Conservation (phyloP, 2,113 vertebrate genomes). For the Setophaga kirtlandii region DNA sequence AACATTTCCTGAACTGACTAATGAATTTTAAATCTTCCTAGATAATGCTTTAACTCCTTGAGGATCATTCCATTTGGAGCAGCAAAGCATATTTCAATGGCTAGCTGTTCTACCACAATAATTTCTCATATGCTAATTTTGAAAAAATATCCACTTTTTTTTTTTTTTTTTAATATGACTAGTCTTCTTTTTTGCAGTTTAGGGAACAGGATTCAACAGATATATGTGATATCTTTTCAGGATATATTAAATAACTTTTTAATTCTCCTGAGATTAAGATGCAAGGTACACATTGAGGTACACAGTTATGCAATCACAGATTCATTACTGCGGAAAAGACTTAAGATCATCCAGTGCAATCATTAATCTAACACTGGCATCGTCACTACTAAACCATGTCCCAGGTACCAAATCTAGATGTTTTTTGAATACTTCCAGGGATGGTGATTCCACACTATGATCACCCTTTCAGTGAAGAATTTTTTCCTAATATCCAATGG, state of each 20-base stretch:
- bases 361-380: background rate
- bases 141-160: background rate
- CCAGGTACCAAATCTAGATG: background rate
- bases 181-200: background rate
- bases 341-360: background rate
- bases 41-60: background rate
- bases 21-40: background rate
- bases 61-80: background rate
- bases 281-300: background rate
- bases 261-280: background rate
- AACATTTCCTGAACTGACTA: background rate
- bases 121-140: background rate
- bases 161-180: background rate
- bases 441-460: background rate
- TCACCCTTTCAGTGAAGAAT: background rate
- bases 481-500: background rate
- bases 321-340: background rate
- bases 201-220: background rate
- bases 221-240: background rate
- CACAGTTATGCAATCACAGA: background rate
- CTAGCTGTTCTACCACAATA: background rate
- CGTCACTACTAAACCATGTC: background rate
- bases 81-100: background rate
- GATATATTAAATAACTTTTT: background rate
- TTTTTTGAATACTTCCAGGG: background rate